Evolutionary conservation across 2,888 invertebrate species (phyloP), one percentile per base, ranked within the genome.

Genomic region (Drosophila affinis): DNA sequence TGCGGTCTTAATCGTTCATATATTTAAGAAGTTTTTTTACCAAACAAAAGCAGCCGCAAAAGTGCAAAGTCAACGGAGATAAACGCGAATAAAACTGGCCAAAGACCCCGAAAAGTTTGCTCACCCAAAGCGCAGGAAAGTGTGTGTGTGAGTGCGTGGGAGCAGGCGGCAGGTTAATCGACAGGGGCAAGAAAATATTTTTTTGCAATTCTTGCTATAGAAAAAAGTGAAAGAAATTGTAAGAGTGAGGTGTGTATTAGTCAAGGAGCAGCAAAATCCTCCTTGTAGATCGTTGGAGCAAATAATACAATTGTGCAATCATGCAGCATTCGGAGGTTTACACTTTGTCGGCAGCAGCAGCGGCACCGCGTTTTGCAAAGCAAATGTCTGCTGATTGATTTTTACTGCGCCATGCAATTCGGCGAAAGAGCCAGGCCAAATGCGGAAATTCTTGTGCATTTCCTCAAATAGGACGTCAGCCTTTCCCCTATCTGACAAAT

Each of bases 361-460:
- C 61, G 57, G 60, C 72, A 62, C 24, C 63, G 84, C 78, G 63
- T 85, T 83, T 82, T 83, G 88, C 88, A 88, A 88, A 83, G 88
- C 88, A 88, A 88, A 83, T 86, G 83, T 83, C 83, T 86, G 83
- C 71, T 76, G 87, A 83, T 83, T 83, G 83, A 83, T 83, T 83
- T 83, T 75, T 81, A 54, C 56, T 86, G 77, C 53, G 44, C 55
- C 62, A 62, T 65, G 59, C 52, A 55, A 29, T 51, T 59, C 29
- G 27, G 12, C 24, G 54, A 18, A 29, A 45, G 9, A 3, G 49
- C 62, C 10, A 39, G 14, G 14, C 14, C 6, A 14, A n/a, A 14
- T n/a, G 3, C 12, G 39, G 39, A 39, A 39, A 39, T 7, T 39
- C n/a, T 39, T 39, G 7, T 3, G n/a, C 6, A n/a, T 39, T 39